A percentile compares a stretch with the other conserved stretches of the same genome.
phyloP scores from a whole-genome alignment of 2,113 vertebrate species.

The Amphiprion percula region DNA sequence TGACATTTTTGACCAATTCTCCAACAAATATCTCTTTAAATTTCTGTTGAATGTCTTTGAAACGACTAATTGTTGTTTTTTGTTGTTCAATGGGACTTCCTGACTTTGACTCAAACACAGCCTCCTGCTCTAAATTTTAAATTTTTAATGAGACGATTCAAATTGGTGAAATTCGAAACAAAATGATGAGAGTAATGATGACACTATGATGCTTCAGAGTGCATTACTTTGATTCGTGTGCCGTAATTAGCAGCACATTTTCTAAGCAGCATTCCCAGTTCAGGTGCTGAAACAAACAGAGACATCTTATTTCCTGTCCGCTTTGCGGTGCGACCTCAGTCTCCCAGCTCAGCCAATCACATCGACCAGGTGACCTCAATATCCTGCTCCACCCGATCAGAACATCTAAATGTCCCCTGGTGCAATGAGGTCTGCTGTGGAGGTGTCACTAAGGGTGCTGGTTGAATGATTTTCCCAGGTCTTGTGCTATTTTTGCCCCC shows the following conservation, averaged over 20 bases:
- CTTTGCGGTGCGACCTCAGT: constrained; percentile 69
- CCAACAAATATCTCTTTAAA: too few species aligned
- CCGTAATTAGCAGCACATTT: constrained; percentile 21
- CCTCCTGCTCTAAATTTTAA: not conserved
- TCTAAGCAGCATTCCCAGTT: not conserved
- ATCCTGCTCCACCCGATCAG: constrained; percentile 80
- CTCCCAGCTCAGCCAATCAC: constrained; percentile 70
- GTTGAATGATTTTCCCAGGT: constrained; percentile 72
- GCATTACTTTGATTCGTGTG: not conserved
- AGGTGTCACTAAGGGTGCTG: constrained; percentile 62
- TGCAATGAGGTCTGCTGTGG: constrained; percentile 46
- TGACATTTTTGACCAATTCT: too few species aligned
- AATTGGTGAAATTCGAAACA: too few species aligned
- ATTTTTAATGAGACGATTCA: not conserved
- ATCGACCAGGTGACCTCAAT: constrained; percentile 79
- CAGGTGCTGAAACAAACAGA: constrained; percentile 54
- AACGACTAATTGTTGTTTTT: too few species aligned
- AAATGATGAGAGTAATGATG: too few species aligned
- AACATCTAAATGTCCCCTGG: constrained; percentile 80
- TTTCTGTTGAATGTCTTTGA: too few species aligned
- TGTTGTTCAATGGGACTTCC: too few species aligned
- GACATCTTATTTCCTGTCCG: constrained; percentile 82
- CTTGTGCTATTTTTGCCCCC: constrained; percentile 37
- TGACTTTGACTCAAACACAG: not conserved
- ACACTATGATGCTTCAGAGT: not conserved